Evolutionary conservation across 2,797 vertebrate species (phyloP), one percentile per base, ranked within the genome.

Genomic region (Coilia nasus): DNA sequence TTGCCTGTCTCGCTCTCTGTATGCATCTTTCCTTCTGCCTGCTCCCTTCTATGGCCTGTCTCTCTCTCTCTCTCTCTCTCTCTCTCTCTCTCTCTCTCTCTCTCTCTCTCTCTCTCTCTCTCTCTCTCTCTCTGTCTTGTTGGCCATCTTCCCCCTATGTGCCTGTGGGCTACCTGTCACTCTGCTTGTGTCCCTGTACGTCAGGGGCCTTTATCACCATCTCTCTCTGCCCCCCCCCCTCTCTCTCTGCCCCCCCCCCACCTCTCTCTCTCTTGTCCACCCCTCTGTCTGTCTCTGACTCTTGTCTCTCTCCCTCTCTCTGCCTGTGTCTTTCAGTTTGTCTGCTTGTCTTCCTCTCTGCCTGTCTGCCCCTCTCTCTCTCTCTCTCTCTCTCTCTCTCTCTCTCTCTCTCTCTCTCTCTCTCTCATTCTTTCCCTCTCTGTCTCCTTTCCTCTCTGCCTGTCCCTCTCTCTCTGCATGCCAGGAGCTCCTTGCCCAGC

Each of bases 401-500:
- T 67, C 62, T 64, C 23, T 25, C 9, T 67, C 2, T 15, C 64
- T 17, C 12, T 35, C 1, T 6, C 64, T 35, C 28, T 35, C 28
- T 35, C 25, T 67, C 25, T 67, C 23, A 11, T 11, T 12, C 64
- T 67, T 10, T 67, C 11, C 25, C 11, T 31, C 64, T 67, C 25
- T 15, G 9, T 67, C 64, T 67, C 64, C 62, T 47, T 47, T 31
- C 64, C 25, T 23, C 23, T 25, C 62, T 64, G 1, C 11, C 23
- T 64, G 23, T 64, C 62, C 25, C 62, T 67, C 62, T 67, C 62
- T 1, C 7, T 54, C 50, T 54, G 50, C 50, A 54, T 81, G 85
- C 82, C 84, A 83, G 84, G 59, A 82, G 84, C 81, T 25, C 75
- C 80, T 86, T 84, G 41, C 85, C 80, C 35, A 78, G 78, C 56